Evolutionary conservation across 64 coral and sea anemone genomes (phyloP).

Genomic region (Stylophora pistillata): DNA sequence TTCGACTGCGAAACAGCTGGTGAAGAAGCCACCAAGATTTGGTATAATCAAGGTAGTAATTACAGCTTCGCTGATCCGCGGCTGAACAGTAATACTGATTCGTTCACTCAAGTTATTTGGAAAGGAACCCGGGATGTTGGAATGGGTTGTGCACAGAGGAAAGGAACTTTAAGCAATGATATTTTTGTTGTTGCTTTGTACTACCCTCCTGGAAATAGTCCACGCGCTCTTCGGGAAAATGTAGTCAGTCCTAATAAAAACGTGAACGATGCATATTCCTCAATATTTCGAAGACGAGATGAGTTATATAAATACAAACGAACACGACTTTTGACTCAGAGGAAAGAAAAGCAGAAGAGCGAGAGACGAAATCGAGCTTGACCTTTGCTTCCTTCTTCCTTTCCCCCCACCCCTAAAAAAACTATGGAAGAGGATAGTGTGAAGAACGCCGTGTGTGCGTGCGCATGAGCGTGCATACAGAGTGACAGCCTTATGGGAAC

Average conservation of each 20-base stretch:
- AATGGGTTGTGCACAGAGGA: slow-evolving; percentile 93
- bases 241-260: slow-evolving; percentile 70
- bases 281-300: slow-evolving; percentile 69
- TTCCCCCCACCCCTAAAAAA: too few relatives aligned
- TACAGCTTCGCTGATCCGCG: slow-evolving; percentile 86
- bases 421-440: too few relatives aligned
- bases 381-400: too few relatives aligned
- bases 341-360: not conserved
- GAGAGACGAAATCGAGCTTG: not conserved
- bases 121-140: slow-evolving; percentile 82
- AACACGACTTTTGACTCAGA: not conserved
- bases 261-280: slow-evolving; percentile 76
- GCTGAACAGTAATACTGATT: slow-evolving; percentile 84
- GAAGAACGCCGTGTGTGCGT: not conserved
- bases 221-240: slow-evolving; percentile 67
- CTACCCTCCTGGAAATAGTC: slow-evolving; percentile 75
- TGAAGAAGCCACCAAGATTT: slow-evolving; percentile 76
- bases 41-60: slow-evolving; percentile 76
- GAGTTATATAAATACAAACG: not conserved
- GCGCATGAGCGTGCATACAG: not conserved
- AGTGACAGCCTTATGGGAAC: too few relatives aligned
- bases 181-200: slow-evolving; percentile 87
- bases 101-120: slow-evolving; percentile 89
- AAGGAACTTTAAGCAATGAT: slow-evolving; percentile 84
- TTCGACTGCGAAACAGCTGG: slow-evolving; percentile 87